Conservation (phyloP, 2,888 invertebrate species). For the Drosophila suboccidentalis region DNA sequence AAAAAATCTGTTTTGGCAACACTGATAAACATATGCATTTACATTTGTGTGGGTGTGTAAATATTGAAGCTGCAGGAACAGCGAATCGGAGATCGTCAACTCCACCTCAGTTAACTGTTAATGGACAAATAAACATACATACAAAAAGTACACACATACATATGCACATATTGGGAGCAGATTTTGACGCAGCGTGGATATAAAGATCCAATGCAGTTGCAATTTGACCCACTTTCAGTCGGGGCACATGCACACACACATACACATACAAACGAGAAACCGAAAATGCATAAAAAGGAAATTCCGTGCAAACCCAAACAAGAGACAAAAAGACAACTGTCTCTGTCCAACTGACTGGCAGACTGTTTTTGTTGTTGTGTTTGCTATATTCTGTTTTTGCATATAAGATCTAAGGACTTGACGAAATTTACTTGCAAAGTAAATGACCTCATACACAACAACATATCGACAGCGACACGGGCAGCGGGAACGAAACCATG, state of each 20-base stretch:
- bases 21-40: background rate
- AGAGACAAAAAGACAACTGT: slow-evolving; percentile 60
- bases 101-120: slow-evolving; percentile 16
- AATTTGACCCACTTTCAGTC: slow-evolving; percentile 73
- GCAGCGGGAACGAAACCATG: slow-evolving; percentile 27
- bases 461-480: slow-evolving; percentile 6
- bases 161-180: slow-evolving; percentile 36
- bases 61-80: slow-evolving; percentile 8
- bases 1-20: background rate
- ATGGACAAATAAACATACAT: slow-evolving; percentile 1
- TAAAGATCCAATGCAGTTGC: slow-evolving; percentile 67
- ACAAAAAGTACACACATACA: slow-evolving; percentile 12
- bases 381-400: slow-evolving; percentile 9
- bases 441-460: slow-evolving; percentile 73
- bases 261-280: slow-evolving; percentile 18
- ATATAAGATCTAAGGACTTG: slow-evolving; percentile 39
- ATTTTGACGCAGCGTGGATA: slow-evolving; percentile 60
- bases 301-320: slow-evolving; percentile 56
- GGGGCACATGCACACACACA: slow-evolving; percentile 26
- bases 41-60: background rate
- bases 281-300: slow-evolving; percentile 58
- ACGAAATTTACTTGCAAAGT: slow-evolving; percentile 53
- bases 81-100: slow-evolving; percentile 31
- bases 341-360: slow-evolving; percentile 8
- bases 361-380: slow-evolving; percentile 28